Evolutionary conservation across 2,113 vertebrate genomes (phyloP), one percentile per base, ranked within the genome.

Genomic region (Drymodes brunneopygia): DNA sequence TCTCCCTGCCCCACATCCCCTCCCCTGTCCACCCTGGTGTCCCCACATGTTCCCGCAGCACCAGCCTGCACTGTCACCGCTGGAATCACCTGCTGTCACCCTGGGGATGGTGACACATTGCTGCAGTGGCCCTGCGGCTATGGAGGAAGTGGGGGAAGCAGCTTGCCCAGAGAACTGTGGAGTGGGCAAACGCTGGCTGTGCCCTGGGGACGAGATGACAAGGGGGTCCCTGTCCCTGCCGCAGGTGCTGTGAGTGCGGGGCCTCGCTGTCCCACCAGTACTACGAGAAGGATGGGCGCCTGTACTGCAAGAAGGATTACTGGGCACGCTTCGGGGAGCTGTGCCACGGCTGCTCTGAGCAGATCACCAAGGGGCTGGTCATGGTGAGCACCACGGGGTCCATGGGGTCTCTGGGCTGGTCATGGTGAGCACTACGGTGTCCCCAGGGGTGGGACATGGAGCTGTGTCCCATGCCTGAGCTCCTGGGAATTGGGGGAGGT

Each of bases 281-380:
- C 98, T 99, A 99, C 11, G 99, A 99, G 97, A 99, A 99, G 98
- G 99, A 99, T 97, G 99, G 99, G 15, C 98, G 92, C 57, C 99
- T 99, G 61, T 99, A 99, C 98, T 99, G 99, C 97, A 99, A 99
- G 98, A 99, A 98, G 94, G 99, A 99, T 97, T 99, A 99, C 98
- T 99, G 99, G 99, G 97, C 98, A 35, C 98, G 97, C 90, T 99
- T 99, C 0, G 99, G 99, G 44, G 99, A 99, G 96, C 98, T 99
- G 50, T 99, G 99, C 97, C 99, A 99, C 0, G 99, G 99, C 92
- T 99, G 99, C 97, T 99, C 98, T 0, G 99, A 99, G 97, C 99
- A 99, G 24, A 99, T 99, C 98, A 98, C 98, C 97, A 99, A 99
- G 54, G 99, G 99, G 79, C 98, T 99, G 88, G 99, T 99, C 98